phyloP scores from a whole-genome alignment of 2,888 invertebrate species.

The Aphrophora alni region DNA sequence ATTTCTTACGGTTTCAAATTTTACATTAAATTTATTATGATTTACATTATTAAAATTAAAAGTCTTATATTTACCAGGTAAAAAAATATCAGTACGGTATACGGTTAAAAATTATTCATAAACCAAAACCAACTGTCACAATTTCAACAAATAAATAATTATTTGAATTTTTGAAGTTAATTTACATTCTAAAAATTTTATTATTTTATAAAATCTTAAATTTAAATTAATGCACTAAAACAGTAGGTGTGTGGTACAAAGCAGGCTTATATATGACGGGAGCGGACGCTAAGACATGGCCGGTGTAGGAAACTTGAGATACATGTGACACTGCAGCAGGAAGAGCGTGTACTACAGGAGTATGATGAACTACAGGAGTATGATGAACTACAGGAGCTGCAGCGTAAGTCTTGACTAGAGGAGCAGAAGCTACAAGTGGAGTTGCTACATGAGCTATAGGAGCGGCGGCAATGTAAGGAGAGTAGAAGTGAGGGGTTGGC shows the following conservation, averaged over 20 bases:
- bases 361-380: conserved; percentile 17
- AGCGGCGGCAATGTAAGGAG: conserved; percentile 24
- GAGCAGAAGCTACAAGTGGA: conserved; percentile 17
- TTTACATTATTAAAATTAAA: no score
- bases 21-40: no score
- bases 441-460: conserved; percentile 7
- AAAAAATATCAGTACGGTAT: no score
- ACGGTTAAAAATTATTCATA: no score
- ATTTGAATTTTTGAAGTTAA: not conserved
- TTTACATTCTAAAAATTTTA: no score
- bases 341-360: conserved; percentile 10
- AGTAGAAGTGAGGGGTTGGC: conserved; percentile 17
- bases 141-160: not conserved
- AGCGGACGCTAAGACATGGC: conserved; percentile 22
- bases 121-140: no score
- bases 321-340: conserved; percentile 30
- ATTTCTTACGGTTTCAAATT: no score
- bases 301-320: conserved; percentile 30
- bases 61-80: no score
- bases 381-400: conserved; percentile 2
- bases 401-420: not conserved
- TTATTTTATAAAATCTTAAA: no score
- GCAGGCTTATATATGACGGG: conserved; percentile 11
- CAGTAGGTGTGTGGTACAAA: not conserved
- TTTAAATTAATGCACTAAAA: not conserved